Conservation (phyloP, 2,113 vertebrate genomes). For the Amblyornis subalaris region DNA sequence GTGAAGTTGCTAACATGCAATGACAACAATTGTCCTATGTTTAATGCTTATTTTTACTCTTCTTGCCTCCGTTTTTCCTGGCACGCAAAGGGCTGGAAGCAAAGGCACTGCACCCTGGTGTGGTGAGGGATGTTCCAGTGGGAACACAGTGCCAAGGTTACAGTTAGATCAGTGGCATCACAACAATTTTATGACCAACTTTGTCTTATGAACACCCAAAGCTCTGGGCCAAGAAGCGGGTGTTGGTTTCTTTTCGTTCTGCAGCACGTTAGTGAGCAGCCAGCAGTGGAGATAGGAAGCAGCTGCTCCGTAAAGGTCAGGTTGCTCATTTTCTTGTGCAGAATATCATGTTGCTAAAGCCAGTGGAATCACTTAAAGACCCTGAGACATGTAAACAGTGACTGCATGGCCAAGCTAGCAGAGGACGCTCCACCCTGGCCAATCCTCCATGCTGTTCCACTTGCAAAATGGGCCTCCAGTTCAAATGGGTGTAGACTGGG, state of each 20-base stretch:
- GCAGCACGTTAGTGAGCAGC: not conserved
- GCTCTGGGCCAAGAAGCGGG: not conserved
- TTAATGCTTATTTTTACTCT: constrained; percentile 13
- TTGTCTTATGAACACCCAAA: not conserved
- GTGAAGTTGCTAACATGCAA: not conserved
- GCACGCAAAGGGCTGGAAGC: not conserved
- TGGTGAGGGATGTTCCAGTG: not conserved
- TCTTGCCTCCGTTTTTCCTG: constrained; percentile 24
- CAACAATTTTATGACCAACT: not conserved
- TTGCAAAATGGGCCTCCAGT: not conserved
- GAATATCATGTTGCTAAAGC: not conserved
- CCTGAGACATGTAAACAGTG: not conserved
- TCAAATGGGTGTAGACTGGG: not conserved
- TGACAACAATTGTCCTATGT: not conserved
- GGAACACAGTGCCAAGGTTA: not conserved
- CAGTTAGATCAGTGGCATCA: not conserved
- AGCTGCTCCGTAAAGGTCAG: not conserved
- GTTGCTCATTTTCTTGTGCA: not conserved
- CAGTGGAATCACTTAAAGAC: not conserved
- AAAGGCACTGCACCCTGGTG: not conserved
- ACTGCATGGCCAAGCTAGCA: not conserved
- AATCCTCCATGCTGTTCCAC: not conserved
- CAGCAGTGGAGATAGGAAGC: not conserved
- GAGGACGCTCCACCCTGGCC: not conserved
- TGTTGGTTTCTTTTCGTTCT: not conserved